phyloP scores from a whole-genome alignment of 2,113 vertebrate species.

The Onychorhynchus coronatus region DNA sequence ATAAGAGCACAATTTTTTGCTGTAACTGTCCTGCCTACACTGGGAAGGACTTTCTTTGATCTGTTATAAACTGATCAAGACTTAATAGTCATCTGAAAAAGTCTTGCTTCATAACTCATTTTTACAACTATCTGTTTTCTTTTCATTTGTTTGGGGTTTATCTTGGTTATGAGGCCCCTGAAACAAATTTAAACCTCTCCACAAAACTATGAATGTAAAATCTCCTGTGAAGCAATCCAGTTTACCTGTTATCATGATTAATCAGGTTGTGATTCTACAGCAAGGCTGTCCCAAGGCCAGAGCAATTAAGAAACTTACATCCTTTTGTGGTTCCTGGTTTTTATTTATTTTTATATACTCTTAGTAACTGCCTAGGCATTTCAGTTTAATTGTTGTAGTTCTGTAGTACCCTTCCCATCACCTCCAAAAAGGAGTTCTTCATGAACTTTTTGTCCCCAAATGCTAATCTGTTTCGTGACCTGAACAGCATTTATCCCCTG shows the following conservation, averaged over 20 bases:
- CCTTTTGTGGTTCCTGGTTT: slow-evolving; percentile 4
- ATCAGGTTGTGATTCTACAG: neutral
- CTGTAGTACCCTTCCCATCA: neutral
- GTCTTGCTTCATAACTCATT: slow-evolving; percentile 12
- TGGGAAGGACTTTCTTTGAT: slow-evolving; percentile 26
- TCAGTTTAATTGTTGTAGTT: neutral
- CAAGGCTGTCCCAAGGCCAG: slow-evolving; percentile 4
- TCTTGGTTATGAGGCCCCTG: neutral
- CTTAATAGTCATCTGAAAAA: slow-evolving; percentile 16
- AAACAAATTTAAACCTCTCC: slow-evolving; percentile 27
- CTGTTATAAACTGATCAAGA: slow-evolving; percentile 31
- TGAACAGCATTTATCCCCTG: slow-evolving; percentile 44
- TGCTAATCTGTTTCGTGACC: slow-evolving; percentile 41
- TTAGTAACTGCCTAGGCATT: neutral
- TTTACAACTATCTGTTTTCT: slow-evolving; percentile 28
- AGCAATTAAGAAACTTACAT: slow-evolving; percentile 12
- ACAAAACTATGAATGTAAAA: neutral
- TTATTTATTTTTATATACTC: slow-evolving; percentile 15
- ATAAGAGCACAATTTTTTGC: neutral
- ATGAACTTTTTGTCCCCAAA: slow-evolving; percentile 20
- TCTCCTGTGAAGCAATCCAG: neutral
- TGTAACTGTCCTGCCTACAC: neutral
- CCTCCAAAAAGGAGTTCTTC: neutral
- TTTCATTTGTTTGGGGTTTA: slow-evolving; percentile 33
- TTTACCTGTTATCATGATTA: slow-evolving; percentile 8